Percentiles rank a stretch among this genome's conserved stretches.
Conservation (phyloP, 1,140 invertebrate species). For the Bombus superbus region DNA sequence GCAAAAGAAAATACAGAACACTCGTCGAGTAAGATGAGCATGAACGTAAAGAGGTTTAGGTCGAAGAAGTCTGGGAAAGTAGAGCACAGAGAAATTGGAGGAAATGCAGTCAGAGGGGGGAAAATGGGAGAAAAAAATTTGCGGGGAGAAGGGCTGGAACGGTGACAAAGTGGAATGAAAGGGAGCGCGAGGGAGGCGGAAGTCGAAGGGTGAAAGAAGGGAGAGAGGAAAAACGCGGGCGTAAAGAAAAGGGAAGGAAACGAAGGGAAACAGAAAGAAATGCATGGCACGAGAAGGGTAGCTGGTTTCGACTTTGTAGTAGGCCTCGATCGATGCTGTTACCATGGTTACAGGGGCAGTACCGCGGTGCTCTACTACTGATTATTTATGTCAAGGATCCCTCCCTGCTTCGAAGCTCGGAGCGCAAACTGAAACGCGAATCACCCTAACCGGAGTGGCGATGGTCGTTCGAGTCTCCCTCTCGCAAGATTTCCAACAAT, state of each 20-base stretch:
- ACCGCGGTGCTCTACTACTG: constrained; percentile 79
- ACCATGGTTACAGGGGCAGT: constrained; percentile 75
- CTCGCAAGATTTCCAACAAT: not conserved
- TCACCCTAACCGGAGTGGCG: constrained; percentile 18
- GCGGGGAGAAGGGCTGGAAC: not conserved
- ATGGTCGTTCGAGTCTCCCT: not conserved
- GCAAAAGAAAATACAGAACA: not conserved
- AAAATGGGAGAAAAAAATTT: not conserved
- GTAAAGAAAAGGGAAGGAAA: constrained; percentile 21
- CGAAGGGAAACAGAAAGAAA: constrained; percentile 43
- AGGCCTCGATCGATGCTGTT: constrained; percentile 79
- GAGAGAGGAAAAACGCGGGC: not conserved
- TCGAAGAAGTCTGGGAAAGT: constrained; percentile 14
- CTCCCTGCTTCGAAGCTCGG: constrained; percentile 70
- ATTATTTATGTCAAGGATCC: constrained; percentile 83
- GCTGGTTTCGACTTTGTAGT: constrained; percentile 65
- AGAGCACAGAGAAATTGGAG: constrained; percentile 21
- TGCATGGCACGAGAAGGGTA: constrained; percentile 40
- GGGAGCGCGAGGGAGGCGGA: not conserved
- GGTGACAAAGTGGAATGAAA: constrained; percentile 13
- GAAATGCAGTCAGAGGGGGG: constrained; percentile 9
- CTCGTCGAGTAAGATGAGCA: not conserved
- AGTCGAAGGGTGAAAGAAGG: not conserved
- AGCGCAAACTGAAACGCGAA: constrained; percentile 73
- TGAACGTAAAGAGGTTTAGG: not conserved